Base-by-base conservation (phyloP, 2,888 invertebrate genomes). In the Liodrosophila aerea region DNA sequence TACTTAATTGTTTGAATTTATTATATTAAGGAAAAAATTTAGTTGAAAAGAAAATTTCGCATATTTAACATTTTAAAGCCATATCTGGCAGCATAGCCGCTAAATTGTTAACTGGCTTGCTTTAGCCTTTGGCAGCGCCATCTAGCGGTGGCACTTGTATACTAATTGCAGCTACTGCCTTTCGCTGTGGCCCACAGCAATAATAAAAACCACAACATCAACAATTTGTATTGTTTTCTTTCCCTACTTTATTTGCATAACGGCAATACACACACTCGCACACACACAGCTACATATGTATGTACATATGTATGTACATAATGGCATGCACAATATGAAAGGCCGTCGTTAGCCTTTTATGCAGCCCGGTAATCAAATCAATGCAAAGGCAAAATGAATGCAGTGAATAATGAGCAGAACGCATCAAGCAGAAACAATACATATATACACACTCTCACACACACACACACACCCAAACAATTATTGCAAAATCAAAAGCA, bases 401-500 rank as follows among this genome's bases (percentile, higher is more conserved):
- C 56, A 53, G 22, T 49, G 46, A 37, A 65, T 57, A 51, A 56
- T 8, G 12, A 15, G 29, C 56, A 52, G 46, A 73, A 63, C 67
- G 76, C 69, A 62, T 27, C 54, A 41, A 61, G 29, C 53, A 18
- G 45, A 52, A 64, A 57, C 40, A 50, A 59, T 33, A 9, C 13
- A 22, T 9, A 64, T n/a, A n/a, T n/a, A n/a, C n/a, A n/a, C n/a
- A n/a, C n/a, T n/a, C n/a, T n/a, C 34, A 46, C 41, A 40, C 12
- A 37, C 29, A 37, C 12, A 37, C n/a, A 41, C n/a, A 41, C 36
- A 34, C 16, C 30, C 43, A 52, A 40, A 56, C 36, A 36, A 41
- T 65, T 61, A 64, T 81, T 81, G 67, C 78, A 62, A 81, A 77
- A 77, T 78, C 61, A 65, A 77, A 78, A 78, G 77, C 82, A 81